Percentiles rank a stretch among this genome's conserved stretches.
These are phyloP conservation scores for Tylochromis polylepis DNA, from an alignment of 2,113 vertebrate genomes.

Conservation along the genomic window DNA sequence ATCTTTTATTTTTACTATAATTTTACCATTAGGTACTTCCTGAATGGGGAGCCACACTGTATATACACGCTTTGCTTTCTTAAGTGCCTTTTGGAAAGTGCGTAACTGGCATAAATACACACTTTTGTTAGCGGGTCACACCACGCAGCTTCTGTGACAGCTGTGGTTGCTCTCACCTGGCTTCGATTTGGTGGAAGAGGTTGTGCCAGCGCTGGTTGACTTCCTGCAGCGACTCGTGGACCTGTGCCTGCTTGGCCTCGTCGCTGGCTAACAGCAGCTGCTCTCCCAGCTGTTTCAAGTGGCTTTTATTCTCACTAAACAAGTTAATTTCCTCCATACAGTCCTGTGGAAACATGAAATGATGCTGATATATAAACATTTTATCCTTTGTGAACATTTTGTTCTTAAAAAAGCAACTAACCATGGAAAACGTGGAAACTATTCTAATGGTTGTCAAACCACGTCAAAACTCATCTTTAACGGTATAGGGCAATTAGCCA, in stretches of 20 bases:
- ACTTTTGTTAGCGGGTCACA: background rate
- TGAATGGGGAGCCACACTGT: background rate
- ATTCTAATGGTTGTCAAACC: background rate
- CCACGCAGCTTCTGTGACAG: background rate
- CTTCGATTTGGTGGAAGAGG: slow-evolving; percentile 86
- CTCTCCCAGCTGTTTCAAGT: slow-evolving; percentile 86
- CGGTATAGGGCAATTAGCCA: background rate
- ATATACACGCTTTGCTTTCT: background rate
- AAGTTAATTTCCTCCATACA: slow-evolving; percentile 95
- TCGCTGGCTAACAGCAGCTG: slow-evolving; percentile 84
- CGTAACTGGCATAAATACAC: background rate
- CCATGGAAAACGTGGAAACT: background rate
- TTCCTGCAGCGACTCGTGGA: slow-evolving; percentile 82
- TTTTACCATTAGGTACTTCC: background rate
- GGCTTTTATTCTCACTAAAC: slow-evolving; percentile 88
- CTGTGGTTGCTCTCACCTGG: slow-evolving; percentile 77
- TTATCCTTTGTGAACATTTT: background rate
- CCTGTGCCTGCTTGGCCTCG: slow-evolving; percentile 77
- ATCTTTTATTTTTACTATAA: background rate
- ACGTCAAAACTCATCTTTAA: background rate
- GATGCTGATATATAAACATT: background rate
- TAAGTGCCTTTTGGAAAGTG: background rate
- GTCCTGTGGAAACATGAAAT: slow-evolving; percentile 72
- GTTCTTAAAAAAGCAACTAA: background rate
- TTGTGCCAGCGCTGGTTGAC: slow-evolving; percentile 88